A percentile compares a stretch with the other conserved stretches of the same genome.
phyloP scores from a whole-genome alignment of 2,888 invertebrate species.

The Acanthopleura granulata region DNA sequence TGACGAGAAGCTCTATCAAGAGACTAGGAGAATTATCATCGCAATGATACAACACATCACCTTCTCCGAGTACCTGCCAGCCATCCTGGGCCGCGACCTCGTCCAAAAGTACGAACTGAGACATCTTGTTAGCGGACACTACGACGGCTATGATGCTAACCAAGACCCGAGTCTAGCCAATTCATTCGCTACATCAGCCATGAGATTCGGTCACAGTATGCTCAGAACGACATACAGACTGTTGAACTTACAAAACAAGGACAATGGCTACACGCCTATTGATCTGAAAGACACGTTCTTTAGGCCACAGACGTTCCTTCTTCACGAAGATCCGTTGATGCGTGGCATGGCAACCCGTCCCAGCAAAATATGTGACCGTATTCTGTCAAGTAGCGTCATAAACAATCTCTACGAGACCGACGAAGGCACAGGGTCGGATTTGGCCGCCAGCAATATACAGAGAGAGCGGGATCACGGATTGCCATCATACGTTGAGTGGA shows the following conservation, averaged over 20 bases:
- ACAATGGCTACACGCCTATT: conserved; percentile 7
- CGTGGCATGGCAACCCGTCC: not conserved
- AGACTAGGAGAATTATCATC: conserved; percentile 12
- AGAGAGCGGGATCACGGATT: conserved; percentile 17
- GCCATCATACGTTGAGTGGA: conserved; percentile 70
- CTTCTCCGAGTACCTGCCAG: conserved; percentile 13
- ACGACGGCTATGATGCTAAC: not conserved
- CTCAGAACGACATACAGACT: conserved; percentile 27
- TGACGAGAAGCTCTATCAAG: conserved; percentile 7
- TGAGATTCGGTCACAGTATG: conserved; percentile 54
- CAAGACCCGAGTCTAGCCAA: conserved; percentile 49
- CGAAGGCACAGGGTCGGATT: not conserved
- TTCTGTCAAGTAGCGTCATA: not conserved
- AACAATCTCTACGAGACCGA: conserved; percentile 11
- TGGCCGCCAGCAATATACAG: conserved; percentile 20
- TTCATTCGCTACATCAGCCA: conserved; percentile 55
- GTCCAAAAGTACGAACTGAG: not conserved
- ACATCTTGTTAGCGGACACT: not conserved
- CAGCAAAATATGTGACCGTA: not conserved
- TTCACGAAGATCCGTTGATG: conserved; percentile 19
- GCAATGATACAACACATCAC: conserved; percentile 15
- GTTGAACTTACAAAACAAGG: not conserved
- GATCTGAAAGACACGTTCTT: conserved; percentile 17
- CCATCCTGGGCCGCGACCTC: not conserved
- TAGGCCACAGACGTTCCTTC: not conserved